Base-by-base conservation (phyloP, 2,888 invertebrate species). In the Magallana nippona region DNA sequence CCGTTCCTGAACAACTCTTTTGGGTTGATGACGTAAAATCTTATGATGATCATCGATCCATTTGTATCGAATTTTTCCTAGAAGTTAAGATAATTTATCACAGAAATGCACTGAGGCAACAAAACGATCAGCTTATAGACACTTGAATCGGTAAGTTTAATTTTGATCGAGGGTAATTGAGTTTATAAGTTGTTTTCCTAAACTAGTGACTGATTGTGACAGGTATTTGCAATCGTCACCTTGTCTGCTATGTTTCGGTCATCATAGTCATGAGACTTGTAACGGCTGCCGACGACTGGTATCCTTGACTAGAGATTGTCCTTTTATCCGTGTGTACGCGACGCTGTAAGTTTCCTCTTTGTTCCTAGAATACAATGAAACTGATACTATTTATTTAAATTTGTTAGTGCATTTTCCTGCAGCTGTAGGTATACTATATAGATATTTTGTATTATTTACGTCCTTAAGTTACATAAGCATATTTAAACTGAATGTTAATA, bases 11-110 rank as follows among this genome's bases (percentile, higher is more conserved):
- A 3, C n/a, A 58, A 82, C 57, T 82, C 78, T 58, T 82, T 58
- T 22, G 32, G 58, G 22, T 57, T 82, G 82, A 58, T 82, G 82
- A 82, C 82, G 82, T 82, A 58, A 78, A 58, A 78, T 82, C 82
- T 57, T 82, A 82, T 78, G 82, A 81, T 81, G 44, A 82, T 77
- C 77, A 55, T 63, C 71, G 62, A 71, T 71, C 27, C 27, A 19
- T 60, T 60, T 60, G 60, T 60, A n/a, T n/a, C 8, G n/a, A n/a
- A n/a, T 17, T 60, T 13, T 60, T 15, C 60, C n/a, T n/a, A 71
- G 71, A 27, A 13, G 71, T 71, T 32, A 71, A 3, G 32, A 71
- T 71, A 71, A 71, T 71, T 71, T 71, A 71, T 71, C 27, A 71
- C 15, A 71, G 27, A 19, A 19, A 71, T 32, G 71, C 27, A 32